Evolutionary conservation across 2,113 vertebrate genomes (phyloP), one percentile per base, ranked within the genome.

Genomic region (Astur gentilis): DNA sequence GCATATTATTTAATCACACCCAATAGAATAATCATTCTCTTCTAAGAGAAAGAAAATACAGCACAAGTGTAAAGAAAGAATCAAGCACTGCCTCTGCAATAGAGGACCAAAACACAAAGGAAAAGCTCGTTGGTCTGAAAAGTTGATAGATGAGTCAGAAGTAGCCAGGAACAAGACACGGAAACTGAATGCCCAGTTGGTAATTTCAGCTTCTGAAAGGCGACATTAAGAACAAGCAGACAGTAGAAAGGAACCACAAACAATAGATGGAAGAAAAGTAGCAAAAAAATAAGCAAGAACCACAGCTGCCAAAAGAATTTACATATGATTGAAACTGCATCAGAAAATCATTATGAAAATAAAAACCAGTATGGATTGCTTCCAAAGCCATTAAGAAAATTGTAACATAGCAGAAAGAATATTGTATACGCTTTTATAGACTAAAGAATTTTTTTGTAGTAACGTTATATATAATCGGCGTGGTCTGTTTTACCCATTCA

Each of bases 141-240:
- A 87, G 34, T 5, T 79, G 76, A 90, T 11, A 66, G 73, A 84
- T 47, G 47, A 83, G 58, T 36, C 1, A 0, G n/a, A 94, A 93
- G 77, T 18, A 86, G 81, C 36, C 90, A 91, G n/a, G 57, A 96
- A 87, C 66, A 90, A 86, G 83, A 91, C 1, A 4, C 4, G 16
- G 25, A 89, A 91, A 90, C 15, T 19, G 2, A 96, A 93, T 57
- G 23, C 25, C 49, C 47, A 72, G 36, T 91, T 81, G 82, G 83
- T 69, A 62, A 66, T 94, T 96, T 87, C 61, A 77, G 85, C 57
- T 89, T 95, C 89, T 84, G 70, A 87, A 93, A 94, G n/a, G 69
- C 3, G 0, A 83, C 7, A 18, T 66, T 57, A 87, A 73, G 69
- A 96, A 89, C 36, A 90, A 45, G 73, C 32, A 83, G 45, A 73